Base-by-base conservation (phyloP, 2,888 invertebrate genomes). In the Synergus laeviventris region DNA sequence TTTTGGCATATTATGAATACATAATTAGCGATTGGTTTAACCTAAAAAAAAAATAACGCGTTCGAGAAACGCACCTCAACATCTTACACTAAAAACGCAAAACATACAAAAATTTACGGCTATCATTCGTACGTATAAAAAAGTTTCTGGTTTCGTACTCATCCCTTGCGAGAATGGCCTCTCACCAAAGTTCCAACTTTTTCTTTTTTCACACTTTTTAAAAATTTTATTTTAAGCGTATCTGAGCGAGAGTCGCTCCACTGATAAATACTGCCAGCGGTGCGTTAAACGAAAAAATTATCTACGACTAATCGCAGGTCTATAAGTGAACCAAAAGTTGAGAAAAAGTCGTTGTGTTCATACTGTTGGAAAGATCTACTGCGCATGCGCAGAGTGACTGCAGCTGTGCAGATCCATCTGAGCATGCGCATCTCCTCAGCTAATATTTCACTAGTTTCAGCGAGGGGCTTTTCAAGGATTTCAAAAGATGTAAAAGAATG, bases 211-310 rank as follows among this genome's bases (percentile, higher is more conserved):
- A 38, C n/a, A 61, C 11, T 61, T 70, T 31, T 70, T 49, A 1
- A 49, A 14, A 49, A 14, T 56, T 56, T 12, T 56, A 42, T 21
- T 60, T 42, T 70, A 70, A 70, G 70, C 70, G 70, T 70, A 70
- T 70, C 70, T 70, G 70, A 70, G 70, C 70, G 70, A 70, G 49
- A 70, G 31, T 49, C 70, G 70, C 70, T 70, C 70, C 70, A 70
- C 70, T 70, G 70, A 49, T 70, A 49, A 70, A 70, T 70, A 70
- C 70, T 70, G 70, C 70, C 70, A 70, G 70, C 70, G 70, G 70
- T 70, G 70, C 70, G 70, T 70, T 70, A 49, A 49, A 70, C 21
- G 45, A 70, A 45, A 49, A 42, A 49, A 70, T 42, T 49, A 9
- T n/a, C 70, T 70, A 70, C 31, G 31, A 70, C 24, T 49, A 31